Base-by-base conservation (phyloP, 2,113 vertebrate genomes). In the Varanus komodoensis region DNA sequence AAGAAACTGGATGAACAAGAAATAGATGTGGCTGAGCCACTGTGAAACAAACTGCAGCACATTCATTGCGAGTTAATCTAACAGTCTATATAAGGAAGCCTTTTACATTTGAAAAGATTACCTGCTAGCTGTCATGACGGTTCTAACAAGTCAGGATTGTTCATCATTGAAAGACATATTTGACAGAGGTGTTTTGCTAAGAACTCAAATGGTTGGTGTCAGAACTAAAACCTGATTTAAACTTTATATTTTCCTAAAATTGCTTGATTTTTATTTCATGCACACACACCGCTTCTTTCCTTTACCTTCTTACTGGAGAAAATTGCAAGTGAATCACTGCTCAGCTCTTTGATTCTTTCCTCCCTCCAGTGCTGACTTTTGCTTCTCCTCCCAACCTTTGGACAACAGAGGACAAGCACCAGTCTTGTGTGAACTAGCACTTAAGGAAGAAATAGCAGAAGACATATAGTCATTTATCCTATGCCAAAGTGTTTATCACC, bases 181-280 rank as follows among this genome's bases (percentile, higher is more conserved):
- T 94, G 57, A 88, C 82, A 92, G 87, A 89, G 32, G 4, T 92
- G 14, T 93, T 93, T 92, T 92, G 74, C 87, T 92, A 89, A 89
- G 88, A 92, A 84, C 21, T 84, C 11, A 87, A 77, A 87, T 87
- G 9, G 77, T 0, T 89, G 82, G 0, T 80, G 57, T 92, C 80
- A 91, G 80, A 92, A 75, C 5, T 75, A 89, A 52, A 74, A 88
- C 8, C 25, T 29, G 91, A 90, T 73, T 93, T 85, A 86, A 11
- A 73, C 6, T 32, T 87, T 64, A 38, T 82, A 44, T 92, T 48
- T 48, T 83, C 21, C 25, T 32, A 80, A 68, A 80, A 90, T 86
- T 91, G 75, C 74, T 92, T 89, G 78, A 57, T 61, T 71, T 44
- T 77, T 27, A 90, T 64, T 54, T 38, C 32, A 21, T 48, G 8